Conservation (phyloP, 2,797 vertebrate genomes). For the Mus spretus region DNA sequence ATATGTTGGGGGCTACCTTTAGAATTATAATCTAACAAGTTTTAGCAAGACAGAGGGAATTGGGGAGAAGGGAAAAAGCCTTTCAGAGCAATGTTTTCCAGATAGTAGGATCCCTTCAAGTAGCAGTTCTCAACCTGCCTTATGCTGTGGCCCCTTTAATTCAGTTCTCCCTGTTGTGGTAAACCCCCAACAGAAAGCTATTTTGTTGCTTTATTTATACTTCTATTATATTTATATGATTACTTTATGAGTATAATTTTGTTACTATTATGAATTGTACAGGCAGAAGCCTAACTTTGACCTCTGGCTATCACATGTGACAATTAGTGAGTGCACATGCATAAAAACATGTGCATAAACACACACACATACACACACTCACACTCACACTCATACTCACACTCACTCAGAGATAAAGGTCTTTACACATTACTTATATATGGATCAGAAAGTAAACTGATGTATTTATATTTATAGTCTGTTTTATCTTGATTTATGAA, state of each 20-base stretch:
- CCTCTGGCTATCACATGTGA: background rate
- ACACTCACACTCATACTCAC: background rate
- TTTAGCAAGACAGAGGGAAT: background rate
- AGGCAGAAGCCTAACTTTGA: background rate
- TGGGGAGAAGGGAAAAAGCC: background rate
- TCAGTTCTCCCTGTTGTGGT: background rate
- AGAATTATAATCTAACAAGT: background rate
- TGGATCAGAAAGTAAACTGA: background rate
- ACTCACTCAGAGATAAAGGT: background rate
- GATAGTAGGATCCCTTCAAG: background rate
- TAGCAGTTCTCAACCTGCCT: background rate
- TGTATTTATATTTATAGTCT: background rate
- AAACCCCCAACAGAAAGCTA: background rate
- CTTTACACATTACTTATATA: background rate
- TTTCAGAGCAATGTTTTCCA: background rate
- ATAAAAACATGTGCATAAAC: background rate
- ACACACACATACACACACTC: background rate
- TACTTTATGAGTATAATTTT: background rate
- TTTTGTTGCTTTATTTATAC: background rate
- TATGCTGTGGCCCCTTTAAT: background rate
- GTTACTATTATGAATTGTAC: background rate
- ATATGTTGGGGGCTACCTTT: no score
- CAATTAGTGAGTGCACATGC: background rate
- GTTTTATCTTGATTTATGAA: conserved; percentile 30
- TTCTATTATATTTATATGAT: background rate